Conservation (phyloP, 2,113 vertebrate species). For the Ifrita kowaldi region DNA sequence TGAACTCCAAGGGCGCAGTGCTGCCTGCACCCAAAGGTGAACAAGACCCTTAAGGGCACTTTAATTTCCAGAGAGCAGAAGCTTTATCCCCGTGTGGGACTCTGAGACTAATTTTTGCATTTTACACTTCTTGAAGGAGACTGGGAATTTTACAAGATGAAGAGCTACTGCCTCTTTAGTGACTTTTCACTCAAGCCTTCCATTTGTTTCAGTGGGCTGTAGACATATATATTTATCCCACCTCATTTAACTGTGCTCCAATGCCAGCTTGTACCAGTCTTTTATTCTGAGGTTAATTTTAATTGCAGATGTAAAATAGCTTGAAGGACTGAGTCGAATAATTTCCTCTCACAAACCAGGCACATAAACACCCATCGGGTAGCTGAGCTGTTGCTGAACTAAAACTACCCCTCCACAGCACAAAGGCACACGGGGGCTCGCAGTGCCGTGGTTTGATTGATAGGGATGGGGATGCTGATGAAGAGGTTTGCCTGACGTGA, state of each 20-base stretch:
- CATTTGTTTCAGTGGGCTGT: not conserved
- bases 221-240: not conserved
- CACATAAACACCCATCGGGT: not conserved
- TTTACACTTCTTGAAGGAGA: not conserved
- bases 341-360: not conserved
- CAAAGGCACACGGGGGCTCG: fast-evolving
- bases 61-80: not conserved
- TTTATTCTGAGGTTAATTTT: not conserved
- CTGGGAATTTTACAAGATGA: not conserved
- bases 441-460: not conserved
- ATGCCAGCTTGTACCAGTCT: not conserved
- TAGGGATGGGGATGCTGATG: not conserved
- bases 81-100: not conserved
- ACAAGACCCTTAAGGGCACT: not conserved
- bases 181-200: not conserved
- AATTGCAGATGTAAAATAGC: not conserved
- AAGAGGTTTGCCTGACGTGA: not conserved
- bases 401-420: not conserved
- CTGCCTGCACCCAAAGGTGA: not conserved
- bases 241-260: not conserved
- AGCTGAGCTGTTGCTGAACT: not conserved
- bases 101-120: not conserved
- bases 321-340: not conserved
- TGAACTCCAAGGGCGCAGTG: not conserved
- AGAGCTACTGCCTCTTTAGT: not conserved